Conservation (phyloP, 1,140 invertebrate genomes). For the Pogonomyrmex barbatus region DNA sequence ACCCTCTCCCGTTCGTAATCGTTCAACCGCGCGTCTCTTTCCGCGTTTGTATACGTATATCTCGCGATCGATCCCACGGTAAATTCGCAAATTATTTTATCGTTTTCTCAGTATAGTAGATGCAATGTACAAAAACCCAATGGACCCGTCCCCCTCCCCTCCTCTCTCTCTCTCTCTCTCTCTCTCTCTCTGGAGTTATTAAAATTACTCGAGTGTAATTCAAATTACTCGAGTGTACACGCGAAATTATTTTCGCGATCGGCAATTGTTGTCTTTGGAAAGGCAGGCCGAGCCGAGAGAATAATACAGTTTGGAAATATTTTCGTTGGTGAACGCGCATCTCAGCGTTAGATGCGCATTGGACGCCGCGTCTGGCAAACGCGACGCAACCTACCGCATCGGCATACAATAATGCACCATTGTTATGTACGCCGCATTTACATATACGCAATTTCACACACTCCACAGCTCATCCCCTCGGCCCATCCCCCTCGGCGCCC, state of each 20-base stretch:
- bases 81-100: conserved; percentile 27
- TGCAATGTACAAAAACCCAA: neutral
- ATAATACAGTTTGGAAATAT: conserved; percentile 11
- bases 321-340: conserved; percentile 19
- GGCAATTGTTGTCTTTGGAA: neutral
- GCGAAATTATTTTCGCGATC: neutral
- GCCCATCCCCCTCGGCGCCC: neutral
- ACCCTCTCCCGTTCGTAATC: conserved; percentile 18
- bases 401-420: conserved; percentile 61
- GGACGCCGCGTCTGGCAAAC: conserved; percentile 30
- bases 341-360: conserved; percentile 45
- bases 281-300: neutral
- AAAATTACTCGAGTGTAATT: neutral
- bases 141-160: too few species aligned
- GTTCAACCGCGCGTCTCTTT: neutral
- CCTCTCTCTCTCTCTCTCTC: too few species aligned
- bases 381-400: conserved; percentile 52
- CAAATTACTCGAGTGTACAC: neutral
- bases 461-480: conserved; percentile 15
- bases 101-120: neutral
- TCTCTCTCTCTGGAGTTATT: neutral
- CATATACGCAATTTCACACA: conserved; percentile 62
- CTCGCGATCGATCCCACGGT: neutral
- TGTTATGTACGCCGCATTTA: conserved; percentile 60
- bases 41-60: too few species aligned